Evolutionary conservation across 1,140 invertebrate genomes (phyloP).

Genomic region (Pseudomyrmex concolor): DNA sequence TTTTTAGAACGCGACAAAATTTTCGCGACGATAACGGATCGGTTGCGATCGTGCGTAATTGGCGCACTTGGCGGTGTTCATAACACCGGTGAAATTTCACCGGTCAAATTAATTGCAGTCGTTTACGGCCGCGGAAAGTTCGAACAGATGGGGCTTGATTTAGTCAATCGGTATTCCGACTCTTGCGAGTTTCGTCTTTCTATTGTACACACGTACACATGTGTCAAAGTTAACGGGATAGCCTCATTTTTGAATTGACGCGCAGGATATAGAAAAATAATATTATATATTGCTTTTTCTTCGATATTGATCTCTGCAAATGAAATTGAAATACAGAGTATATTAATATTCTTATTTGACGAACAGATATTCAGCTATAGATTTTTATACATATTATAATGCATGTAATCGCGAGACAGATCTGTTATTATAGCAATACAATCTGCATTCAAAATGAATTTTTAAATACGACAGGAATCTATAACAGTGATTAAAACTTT

Average conservation of each 20-base stretch:
- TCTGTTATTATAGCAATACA: slow-evolving; percentile 48
- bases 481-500: slow-evolving; percentile 21
- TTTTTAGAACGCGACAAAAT: slow-evolving; percentile 43
- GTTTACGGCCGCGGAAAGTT: slow-evolving; percentile 8
- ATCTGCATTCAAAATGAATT: slow-evolving; percentile 44
- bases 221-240: slow-evolving; percentile 18
- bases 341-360: slow-evolving; percentile 31
- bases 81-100: slow-evolving; percentile 15
- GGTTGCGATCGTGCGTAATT: slow-evolving; percentile 10
- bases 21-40: slow-evolving; percentile 43
- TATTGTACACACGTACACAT: slow-evolving; percentile 4
- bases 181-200: slow-evolving; percentile 21
- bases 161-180: slow-evolving; percentile 23
- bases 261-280: slow-evolving; percentile 33
- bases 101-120: slow-evolving; percentile 44
- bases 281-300: slow-evolving; percentile 45
- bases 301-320: slow-evolving; percentile 34
- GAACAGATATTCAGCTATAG: not conserved
- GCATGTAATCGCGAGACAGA: slow-evolving; percentile 37
- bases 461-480: slow-evolving; percentile 14
- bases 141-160: slow-evolving; percentile 20
- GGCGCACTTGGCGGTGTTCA: slow-evolving; percentile 1
- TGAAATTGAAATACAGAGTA: slow-evolving; percentile 55
- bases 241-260: slow-evolving; percentile 6
- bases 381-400: slow-evolving; percentile 53